These are phyloP conservation scores for Scotopteryx bipunctaria DNA, from an alignment of 2,888 invertebrate genomes.

Conservation along the genomic window DNA sequence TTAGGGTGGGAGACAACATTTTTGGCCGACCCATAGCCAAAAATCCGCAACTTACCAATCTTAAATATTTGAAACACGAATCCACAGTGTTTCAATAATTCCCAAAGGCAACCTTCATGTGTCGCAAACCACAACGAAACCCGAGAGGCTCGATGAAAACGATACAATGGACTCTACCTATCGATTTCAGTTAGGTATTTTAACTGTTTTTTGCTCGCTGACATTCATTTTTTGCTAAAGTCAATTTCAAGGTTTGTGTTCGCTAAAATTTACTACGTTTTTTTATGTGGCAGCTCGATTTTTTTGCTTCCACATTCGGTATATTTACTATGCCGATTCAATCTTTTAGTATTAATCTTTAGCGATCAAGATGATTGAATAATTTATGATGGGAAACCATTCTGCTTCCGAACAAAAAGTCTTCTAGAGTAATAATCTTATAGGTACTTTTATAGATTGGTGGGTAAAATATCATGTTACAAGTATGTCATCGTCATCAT, in stretches of 20 bases:
- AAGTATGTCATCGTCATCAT: too few species aligned
- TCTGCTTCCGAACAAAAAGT: too few species aligned
- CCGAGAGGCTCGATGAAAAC: slow-evolving; percentile 46
- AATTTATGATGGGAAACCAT: too few species aligned
- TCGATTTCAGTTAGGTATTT: slow-evolving; percentile 48
- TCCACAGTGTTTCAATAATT: neutral
- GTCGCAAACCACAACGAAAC: slow-evolving; percentile 53
- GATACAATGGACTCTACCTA: slow-evolving; percentile 43
- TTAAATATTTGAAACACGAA: neutral
- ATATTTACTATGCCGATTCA: too few species aligned
- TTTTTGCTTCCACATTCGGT: too few species aligned
- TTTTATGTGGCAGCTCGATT: neutral
- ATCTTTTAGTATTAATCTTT: too few species aligned
- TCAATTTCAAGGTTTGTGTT: slow-evolving; percentile 22
- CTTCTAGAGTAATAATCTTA: too few species aligned
- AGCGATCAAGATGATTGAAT: too few species aligned
- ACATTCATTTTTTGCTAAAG: slow-evolving; percentile 27
- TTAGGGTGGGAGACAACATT: too few species aligned
- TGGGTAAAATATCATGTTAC: too few species aligned
- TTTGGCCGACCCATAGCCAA: neutral
- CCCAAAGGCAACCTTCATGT: neutral
- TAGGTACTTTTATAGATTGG: too few species aligned
- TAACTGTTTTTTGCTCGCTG: slow-evolving; percentile 54
- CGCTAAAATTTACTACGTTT: neutral
- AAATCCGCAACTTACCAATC: neutral